A percentile compares a stretch with the other conserved stretches of the same genome.
Evolutionary conservation across 2,797 vertebrate species (phyloP).

Genomic region (Holocentrus rufus): DNA sequence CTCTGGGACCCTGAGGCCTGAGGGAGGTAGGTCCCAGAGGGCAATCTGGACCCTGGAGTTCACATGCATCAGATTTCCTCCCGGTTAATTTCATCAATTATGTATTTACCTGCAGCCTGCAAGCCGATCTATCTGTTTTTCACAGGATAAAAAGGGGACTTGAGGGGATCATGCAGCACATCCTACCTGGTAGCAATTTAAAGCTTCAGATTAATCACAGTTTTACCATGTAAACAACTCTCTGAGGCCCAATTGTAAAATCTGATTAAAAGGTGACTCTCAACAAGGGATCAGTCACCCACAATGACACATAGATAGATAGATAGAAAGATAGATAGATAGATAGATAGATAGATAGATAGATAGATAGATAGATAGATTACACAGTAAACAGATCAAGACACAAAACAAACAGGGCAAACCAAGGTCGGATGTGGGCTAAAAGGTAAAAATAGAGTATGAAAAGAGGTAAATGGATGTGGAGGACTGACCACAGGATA

Average conservation of each 20-base stretch:
- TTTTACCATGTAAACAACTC: constrained; percentile 30
- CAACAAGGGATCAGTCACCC: constrained; percentile 26
- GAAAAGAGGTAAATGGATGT: too few species aligned
- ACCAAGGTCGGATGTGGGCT: too few species aligned
- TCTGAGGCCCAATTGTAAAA: constrained; percentile 39
- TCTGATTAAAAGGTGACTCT: constrained; percentile 27
- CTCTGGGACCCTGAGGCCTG: constrained; percentile 8
- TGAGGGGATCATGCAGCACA: not conserved
- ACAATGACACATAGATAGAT: not conserved
- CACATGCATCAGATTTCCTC: constrained; percentile 55
- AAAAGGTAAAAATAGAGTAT: too few species aligned
- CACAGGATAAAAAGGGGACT: not conserved
- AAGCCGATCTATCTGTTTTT: constrained; percentile 20
- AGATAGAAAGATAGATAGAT: too few species aligned
- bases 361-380: too few species aligned
- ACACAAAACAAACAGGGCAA: too few species aligned
- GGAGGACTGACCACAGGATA: not conserved
- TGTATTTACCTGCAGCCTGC: constrained; percentile 57
- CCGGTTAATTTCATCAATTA: constrained; percentile 58
- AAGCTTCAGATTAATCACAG: constrained; percentile 34
- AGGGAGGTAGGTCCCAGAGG: constrained; percentile 27
- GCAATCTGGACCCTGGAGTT: constrained; percentile 43
- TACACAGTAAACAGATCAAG: too few species aligned
- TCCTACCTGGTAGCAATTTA: constrained; percentile 59
- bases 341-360: too few species aligned